Evolutionary conservation across 23 tunicate genomes (phyloP).

Genomic region (Oikopleura dioica): DNA sequence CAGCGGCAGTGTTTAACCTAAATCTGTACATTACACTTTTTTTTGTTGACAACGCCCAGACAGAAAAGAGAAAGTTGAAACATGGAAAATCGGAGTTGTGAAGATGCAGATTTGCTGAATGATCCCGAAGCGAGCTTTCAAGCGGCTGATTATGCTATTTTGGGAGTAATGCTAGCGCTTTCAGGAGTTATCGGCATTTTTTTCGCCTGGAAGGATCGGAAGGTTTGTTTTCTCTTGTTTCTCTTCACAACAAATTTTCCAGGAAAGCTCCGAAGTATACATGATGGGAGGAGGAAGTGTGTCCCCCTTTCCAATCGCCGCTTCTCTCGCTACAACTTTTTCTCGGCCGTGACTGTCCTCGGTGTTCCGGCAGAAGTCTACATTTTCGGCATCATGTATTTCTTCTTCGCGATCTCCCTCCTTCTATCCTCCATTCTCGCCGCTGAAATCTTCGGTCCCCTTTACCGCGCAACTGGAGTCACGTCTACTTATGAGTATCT

Average conservation of each 20-base stretch:
- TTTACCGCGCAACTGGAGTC: constrained; percentile 17
- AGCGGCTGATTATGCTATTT: constrained; percentile 18
- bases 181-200: constrained; percentile 17
- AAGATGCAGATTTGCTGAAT: background rate
- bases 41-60: no score
- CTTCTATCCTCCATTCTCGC: constrained; percentile 15
- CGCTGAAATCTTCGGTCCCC: constrained; percentile 27
- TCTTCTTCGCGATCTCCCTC: constrained; percentile 16
- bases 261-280: no score
- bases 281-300: no score
- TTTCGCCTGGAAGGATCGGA: constrained; percentile 20
- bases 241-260: no score
- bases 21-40: no score
- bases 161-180: constrained; percentile 17
- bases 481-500: constrained; percentile 31
- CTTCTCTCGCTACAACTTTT: background rate
- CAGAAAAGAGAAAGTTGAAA: no score
- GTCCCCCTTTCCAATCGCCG: background rate
- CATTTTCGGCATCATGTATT: constrained; percentile 32
- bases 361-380: constrained; percentile 32
- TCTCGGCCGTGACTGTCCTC: constrained; percentile 15
- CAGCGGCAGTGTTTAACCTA: no score
- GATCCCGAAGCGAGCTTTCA: constrained; percentile 6
- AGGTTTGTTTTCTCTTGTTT: no score
- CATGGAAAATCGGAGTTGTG: no score